Percentiles rank a stretch among this genome's conserved stretches.
Conservation (phyloP, 2,797 vertebrate genomes). For the Aldrovandia affinis region DNA sequence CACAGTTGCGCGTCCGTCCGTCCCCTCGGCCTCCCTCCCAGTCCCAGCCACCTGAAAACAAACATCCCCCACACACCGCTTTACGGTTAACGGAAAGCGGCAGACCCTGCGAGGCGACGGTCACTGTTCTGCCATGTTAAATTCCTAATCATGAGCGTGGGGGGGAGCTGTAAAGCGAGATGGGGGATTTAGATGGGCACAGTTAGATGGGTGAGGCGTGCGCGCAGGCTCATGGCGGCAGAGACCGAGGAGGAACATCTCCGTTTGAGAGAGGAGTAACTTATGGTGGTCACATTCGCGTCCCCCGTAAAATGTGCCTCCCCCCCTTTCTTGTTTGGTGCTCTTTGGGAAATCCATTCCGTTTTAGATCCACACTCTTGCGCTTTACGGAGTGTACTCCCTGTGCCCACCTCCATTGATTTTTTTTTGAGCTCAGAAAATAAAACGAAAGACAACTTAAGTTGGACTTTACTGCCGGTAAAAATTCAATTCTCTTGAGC, state of each 20-base stretch:
- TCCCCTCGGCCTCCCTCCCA: slow-evolving; percentile 60
- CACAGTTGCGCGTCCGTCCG: slow-evolving; percentile 51
- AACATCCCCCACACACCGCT: slow-evolving; percentile 74
- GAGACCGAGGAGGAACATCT: neutral
- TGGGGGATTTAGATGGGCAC: slow-evolving; percentile 22
- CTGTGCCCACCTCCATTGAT: slow-evolving; percentile 6
- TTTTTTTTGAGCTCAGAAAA: neutral
- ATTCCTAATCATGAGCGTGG: slow-evolving; percentile 78
- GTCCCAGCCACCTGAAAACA: slow-evolving; percentile 77
- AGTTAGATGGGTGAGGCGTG: slow-evolving; percentile 1
- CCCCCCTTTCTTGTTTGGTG: neutral
- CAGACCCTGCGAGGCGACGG: slow-evolving; percentile 71
- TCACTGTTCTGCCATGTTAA: slow-evolving; percentile 78
- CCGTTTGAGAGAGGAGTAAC: neutral
- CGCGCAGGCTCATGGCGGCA: neutral
- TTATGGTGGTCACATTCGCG: neutral
- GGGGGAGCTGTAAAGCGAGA: slow-evolving; percentile 43
- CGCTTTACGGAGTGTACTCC: slow-evolving; percentile 14
- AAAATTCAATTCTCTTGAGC: slow-evolving; percentile 10
- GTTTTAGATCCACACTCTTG: neutral
- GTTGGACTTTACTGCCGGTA: slow-evolving; percentile 15
- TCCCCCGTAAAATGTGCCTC: neutral
- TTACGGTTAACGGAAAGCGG: slow-evolving; percentile 80
- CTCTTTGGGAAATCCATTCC: slow-evolving; percentile 1
- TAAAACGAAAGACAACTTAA: slow-evolving; percentile 23